Base-by-base conservation (phyloP, 2,113 vertebrate species). In the Aptenodytes forsteri region DNA sequence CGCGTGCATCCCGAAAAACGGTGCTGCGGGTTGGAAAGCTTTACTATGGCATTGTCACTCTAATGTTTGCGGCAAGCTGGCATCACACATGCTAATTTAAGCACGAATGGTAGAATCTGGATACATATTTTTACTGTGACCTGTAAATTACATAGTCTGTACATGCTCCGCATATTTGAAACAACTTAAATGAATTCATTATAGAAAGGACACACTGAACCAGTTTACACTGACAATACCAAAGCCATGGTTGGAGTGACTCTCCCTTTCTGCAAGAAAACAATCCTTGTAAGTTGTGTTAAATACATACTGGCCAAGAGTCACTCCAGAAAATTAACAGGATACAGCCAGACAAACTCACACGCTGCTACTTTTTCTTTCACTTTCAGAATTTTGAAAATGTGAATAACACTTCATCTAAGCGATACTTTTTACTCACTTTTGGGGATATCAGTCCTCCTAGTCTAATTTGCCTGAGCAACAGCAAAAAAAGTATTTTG, bases 1-100 rank as follows among this genome's bases (percentile, higher is more conserved):
- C 12, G 16, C 0, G 2, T 1, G 9, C 32, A 30, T 23, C 50
- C 50, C 34, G 0, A 49, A 58, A 38, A 36, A 4, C 0, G 0
- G 59, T 10, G 49, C 71, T 66, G 58, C 0, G 1, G 27, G 42
- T 22, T 61, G 86, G 67, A 38, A 92, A 50, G 32, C 61, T 55
- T 71, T 47, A 0, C 87, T 13, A 10, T 2, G 50, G 69, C 84
- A 52, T 3, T 25, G 77, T 40, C 44, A 32, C 83, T n/a, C 5
- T 0, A 0, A 5, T 7, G 36, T 58, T 30, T 71, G 84, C 4
- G 40, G 91, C 84, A 91, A 8, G 19, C 49, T 61, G 66, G 81
- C 75, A 95, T 8, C 54, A 72, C 61, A 69, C 36, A 34, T 1
- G 2, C 47, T 49, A 58, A 72, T 36, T 87, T 25, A 25, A 65